Evolutionary conservation across 2,113 vertebrate species (phyloP).

Genomic region (Microcebus jonahi): DNA sequence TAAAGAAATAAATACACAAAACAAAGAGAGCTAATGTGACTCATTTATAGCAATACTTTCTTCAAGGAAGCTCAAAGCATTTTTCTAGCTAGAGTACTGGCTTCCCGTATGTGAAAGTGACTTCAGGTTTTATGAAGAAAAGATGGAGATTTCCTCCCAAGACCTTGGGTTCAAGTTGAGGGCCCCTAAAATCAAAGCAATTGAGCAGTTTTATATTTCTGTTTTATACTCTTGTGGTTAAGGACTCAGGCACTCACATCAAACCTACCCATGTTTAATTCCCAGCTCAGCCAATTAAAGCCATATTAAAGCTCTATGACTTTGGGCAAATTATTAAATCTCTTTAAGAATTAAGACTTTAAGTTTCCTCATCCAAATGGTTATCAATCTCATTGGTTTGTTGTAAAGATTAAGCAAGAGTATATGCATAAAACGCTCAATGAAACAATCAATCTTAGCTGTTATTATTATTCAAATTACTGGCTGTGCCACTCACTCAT

Average conservation of each 20-base stretch:
- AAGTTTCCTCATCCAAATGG: neutral
- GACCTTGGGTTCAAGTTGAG: neutral
- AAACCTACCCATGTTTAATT: neutral
- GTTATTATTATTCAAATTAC: neutral
- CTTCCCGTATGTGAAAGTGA: neutral
- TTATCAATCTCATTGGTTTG: neutral
- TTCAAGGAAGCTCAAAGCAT: conserved; percentile 16
- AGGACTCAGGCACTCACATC: neutral
- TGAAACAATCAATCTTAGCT: no score
- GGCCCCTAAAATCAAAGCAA: neutral
- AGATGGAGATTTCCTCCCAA: neutral
- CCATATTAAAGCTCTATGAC: neutral
- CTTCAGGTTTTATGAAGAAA: neutral
- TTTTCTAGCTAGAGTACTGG: neutral
- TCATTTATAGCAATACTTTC: conserved; percentile 67
- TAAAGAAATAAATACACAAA: conserved; percentile 76
- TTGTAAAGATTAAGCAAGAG: neutral
- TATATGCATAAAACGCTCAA: neutral
- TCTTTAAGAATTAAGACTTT: neutral
- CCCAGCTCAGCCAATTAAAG: conserved; percentile 1
- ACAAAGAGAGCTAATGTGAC: conserved; percentile 60
- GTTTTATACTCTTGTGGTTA: conserved; percentile 4
- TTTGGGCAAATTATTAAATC: neutral
- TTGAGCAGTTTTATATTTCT: conserved; percentile 2
- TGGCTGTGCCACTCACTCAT: neutral